Base-by-base conservation (phyloP, 2,113 vertebrate species). In the Bolborhynchus lineola region DNA sequence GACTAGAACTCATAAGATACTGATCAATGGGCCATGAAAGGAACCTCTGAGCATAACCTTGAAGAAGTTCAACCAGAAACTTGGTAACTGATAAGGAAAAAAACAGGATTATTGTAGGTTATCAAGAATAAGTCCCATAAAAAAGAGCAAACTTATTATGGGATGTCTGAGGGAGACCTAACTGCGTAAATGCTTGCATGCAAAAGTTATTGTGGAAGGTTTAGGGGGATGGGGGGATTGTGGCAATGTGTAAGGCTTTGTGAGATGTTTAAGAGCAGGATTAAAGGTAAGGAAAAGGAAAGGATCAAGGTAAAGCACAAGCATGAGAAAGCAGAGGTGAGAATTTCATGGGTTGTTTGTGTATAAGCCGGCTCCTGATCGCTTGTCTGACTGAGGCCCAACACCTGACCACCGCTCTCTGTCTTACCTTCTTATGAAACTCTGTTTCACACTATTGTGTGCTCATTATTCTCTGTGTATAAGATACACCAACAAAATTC, bases 1-100 rank as follows among this genome's bases (percentile, higher is more conserved):
- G 84, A 50, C 68, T 33, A 42, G 26, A 71, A 68, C 44, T 76
- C 13, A 0, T 75, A 86, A 82, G 92, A 92, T 57, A 35, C 42
- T 16, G 53, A 94, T 92, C 76, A 70, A 50, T 1, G 4, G 76
- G 49, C 62, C 68, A 90, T 83, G 70, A 93, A 94, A 89, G 78
- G 81, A 95, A 91, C 57, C 47, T 74, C 62, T 1, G 7, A 69
- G 29, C 1, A 18, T 44, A 95, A 95, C 84, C 95, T 92, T 95
- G 89, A 96, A 96, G 96, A 76, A 95, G 44, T 95, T 93, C 70
- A 91, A 76, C 60, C 52, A 93, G 91, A 92, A 96, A 89, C 83
- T 79, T 93, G 21, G 52, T 75, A 89, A 93, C 89, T 69, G 91
- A 96, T 93, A 82, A 95, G 62, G 7, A 41, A 71, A 35, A 78